Conservation (phyloP, 2,797 vertebrate species). For the Lepus townsendii region DNA sequence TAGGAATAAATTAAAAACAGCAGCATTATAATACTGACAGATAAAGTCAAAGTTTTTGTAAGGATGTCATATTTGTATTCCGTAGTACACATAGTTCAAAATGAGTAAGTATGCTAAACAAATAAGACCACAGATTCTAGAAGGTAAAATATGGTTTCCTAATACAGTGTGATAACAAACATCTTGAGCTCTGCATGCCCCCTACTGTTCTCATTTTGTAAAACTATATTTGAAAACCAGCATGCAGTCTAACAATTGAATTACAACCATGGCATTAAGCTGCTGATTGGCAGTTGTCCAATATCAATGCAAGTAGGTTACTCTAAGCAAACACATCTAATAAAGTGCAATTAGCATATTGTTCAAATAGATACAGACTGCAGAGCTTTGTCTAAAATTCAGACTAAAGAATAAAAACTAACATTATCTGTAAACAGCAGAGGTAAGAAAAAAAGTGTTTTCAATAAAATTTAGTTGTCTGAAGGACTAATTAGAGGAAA, state of each 20-base stretch:
- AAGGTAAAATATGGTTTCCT: conserved; percentile 70
- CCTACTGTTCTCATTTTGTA: conserved; percentile 88
- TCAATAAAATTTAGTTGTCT: not conserved
- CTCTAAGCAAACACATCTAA: conserved; percentile 51
- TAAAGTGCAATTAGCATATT: conserved; percentile 63
- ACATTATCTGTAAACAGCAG: conserved; percentile 23
- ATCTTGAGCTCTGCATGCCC: conserved; percentile 88
- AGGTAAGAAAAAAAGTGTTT: conserved; percentile 1
- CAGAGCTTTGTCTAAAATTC: not conserved
- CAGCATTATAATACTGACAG: not conserved
- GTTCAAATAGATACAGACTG: conserved; percentile 63
- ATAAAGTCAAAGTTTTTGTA: conserved; percentile 53
- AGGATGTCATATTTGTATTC: conserved; percentile 19
- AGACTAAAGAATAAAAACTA: conserved; percentile 63
- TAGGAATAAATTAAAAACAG: not conserved
- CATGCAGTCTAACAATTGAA: conserved; percentile 75
- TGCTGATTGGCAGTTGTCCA: conserved; percentile 69
- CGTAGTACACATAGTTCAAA: conserved; percentile 53
- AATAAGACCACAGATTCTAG: conserved; percentile 27
- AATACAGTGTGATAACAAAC: conserved; percentile 73
- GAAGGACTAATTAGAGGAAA: conserved; percentile 50
- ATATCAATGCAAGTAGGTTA: conserved; percentile 55
- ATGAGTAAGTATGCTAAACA: conserved; percentile 67
- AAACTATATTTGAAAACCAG: conserved; percentile 80
- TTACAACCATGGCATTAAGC: conserved; percentile 70